Conservation (phyloP, 1,140 invertebrate genomes). For the Rhyacophila brunnea region DNA sequence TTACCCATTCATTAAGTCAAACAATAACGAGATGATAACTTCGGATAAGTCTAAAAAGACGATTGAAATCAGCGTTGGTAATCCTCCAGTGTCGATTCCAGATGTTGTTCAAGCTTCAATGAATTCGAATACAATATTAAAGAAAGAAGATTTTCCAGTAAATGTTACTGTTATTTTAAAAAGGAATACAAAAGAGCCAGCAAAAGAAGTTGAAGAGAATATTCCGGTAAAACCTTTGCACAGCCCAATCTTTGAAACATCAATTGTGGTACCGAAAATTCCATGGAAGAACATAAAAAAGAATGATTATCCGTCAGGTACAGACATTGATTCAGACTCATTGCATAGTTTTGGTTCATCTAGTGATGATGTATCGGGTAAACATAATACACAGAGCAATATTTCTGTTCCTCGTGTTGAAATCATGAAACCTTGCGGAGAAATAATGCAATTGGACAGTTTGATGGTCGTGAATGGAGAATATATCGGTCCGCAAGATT, state of each 20-base stretch:
- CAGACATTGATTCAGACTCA: conserved; percentile 63
- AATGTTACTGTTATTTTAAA: conserved; percentile 10
- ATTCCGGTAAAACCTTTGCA: conserved; percentile 46
- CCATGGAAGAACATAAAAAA: conserved; percentile 56
- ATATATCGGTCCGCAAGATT: conserved; percentile 43
- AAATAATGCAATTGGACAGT: conserved; percentile 61
- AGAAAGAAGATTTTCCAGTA: conserved; percentile 22
- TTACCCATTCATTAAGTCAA: neutral
- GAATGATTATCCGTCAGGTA: conserved; percentile 43
- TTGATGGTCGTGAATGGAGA: conserved; percentile 53
- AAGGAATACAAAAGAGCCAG: conserved; percentile 39
- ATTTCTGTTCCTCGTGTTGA: conserved; percentile 60
- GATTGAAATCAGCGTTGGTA: neutral
- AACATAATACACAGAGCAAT: conserved; percentile 41
- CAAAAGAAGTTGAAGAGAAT: neutral
- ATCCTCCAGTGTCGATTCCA: conserved; percentile 39
- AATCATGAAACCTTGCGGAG: conserved; percentile 65
- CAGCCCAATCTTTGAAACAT: conserved; percentile 62
- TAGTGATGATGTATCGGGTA: conserved; percentile 36
- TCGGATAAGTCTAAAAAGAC: neutral
- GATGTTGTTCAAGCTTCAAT: conserved; percentile 43
- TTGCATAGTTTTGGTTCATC: conserved; percentile 55
- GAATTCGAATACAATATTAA: conserved; percentile 9
- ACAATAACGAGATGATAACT: neutral
- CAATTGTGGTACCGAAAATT: conserved; percentile 63